phyloP scores from a whole-genome alignment of 2,888 invertebrate species.

The Oligia strigilis region DNA sequence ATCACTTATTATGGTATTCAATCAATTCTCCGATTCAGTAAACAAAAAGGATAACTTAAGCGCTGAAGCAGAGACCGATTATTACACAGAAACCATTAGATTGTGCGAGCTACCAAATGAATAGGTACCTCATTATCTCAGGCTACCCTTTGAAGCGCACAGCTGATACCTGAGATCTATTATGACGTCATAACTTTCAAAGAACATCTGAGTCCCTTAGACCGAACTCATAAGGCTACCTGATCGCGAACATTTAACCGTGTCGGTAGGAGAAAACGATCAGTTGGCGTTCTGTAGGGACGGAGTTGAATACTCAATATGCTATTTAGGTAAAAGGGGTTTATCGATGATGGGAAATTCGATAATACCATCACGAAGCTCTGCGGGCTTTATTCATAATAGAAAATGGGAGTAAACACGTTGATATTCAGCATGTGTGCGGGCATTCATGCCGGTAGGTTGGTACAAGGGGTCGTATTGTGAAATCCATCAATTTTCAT shows the following conservation, averaged over 20 bases:
- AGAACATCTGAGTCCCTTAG: slow-evolving; percentile 72
- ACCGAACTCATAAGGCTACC: slow-evolving; percentile 64
- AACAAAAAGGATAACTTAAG: slow-evolving; percentile 10
- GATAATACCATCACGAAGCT: slow-evolving; percentile 78
- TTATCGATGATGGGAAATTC: slow-evolving; percentile 81
- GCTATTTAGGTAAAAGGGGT: slow-evolving; percentile 87
- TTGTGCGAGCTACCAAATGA: slow-evolving; percentile 54
- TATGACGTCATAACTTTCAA: slow-evolving; percentile 72
- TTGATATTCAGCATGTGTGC: slow-evolving; percentile 65
- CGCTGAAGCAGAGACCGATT: slow-evolving; percentile 13
- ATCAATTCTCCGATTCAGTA: neutral
- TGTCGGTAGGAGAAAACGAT: slow-evolving; percentile 53
- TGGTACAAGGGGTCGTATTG: slow-evolving; percentile 39
- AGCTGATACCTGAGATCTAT: slow-evolving; percentile 72
- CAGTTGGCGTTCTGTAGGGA: slow-evolving; percentile 72
- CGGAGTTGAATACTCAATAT: slow-evolving; percentile 80
- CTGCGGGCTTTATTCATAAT: slow-evolving; percentile 78
- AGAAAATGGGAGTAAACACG: slow-evolving; percentile 70
- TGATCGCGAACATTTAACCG: slow-evolving; percentile 65
- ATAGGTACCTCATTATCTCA: slow-evolving; percentile 70
- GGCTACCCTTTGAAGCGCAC: slow-evolving; percentile 62
- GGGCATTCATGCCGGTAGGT: slow-evolving; percentile 51
- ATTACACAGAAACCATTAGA: slow-evolving; percentile 30
- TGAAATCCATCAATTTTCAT: slow-evolving; percentile 62
- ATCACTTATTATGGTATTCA: neutral